Conservation (phyloP, 2,888 invertebrate genomes). For the Lymantria monacha region DNA sequence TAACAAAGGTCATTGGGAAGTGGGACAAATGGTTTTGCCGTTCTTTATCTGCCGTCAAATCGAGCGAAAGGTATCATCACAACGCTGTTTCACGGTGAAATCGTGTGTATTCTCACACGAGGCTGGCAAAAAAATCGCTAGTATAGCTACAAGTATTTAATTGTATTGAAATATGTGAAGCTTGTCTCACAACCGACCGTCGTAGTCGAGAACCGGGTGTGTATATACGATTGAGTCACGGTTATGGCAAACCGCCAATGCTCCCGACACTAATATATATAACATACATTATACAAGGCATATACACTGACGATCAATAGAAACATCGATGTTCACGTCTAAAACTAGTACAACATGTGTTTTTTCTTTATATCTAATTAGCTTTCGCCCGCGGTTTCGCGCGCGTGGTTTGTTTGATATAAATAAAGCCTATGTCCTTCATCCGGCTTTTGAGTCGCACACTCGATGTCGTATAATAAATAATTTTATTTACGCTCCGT, state of each 20-base stretch:
- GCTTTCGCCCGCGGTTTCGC: too few relatives aligned
- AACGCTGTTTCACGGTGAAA: slow-evolving; percentile 71
- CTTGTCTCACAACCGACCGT: slow-evolving; percentile 43
- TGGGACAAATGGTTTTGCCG: slow-evolving; percentile 69
- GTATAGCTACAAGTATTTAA: slow-evolving; percentile 54
- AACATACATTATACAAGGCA: slow-evolving; percentile 15
- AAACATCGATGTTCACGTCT: slow-evolving; percentile 39
- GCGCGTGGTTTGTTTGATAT: too few relatives aligned
- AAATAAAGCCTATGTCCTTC: too few relatives aligned
- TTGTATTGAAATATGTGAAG: slow-evolving; percentile 65
- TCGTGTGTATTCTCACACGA: slow-evolving; percentile 70
- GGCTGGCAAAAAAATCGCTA: slow-evolving; percentile 60
- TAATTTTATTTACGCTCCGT: too few relatives aligned
- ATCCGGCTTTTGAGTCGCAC: too few relatives aligned
- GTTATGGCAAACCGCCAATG: slow-evolving; percentile 66
- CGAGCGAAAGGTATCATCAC: slow-evolving; percentile 77
- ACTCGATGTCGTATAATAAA: too few relatives aligned
- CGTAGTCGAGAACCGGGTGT: slow-evolving; percentile 46
- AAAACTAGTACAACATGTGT: slow-evolving; percentile 7
- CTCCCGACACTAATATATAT: slow-evolving; percentile 40
- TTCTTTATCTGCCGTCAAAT: slow-evolving; percentile 67
- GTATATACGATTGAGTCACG: slow-evolving; percentile 53
- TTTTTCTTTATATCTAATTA: too few relatives aligned
- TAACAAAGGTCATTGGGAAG: slow-evolving; percentile 78
- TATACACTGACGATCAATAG: slow-evolving; percentile 36